Evolutionary conservation across 1,140 invertebrate genomes (phyloP).

Genomic region (Leucophenga varia): DNA sequence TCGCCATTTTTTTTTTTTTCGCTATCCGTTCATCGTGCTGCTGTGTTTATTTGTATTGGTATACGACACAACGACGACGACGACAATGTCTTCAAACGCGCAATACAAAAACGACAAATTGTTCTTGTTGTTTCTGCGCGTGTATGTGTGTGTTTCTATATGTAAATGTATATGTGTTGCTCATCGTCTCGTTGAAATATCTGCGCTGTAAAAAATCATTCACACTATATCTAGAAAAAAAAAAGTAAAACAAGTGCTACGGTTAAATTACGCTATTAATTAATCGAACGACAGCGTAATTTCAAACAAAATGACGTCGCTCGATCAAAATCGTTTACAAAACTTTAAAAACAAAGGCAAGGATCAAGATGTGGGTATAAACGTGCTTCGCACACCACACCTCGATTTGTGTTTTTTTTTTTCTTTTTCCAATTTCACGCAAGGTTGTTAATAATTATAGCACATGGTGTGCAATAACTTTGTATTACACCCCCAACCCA

Average conservation of each 20-base stretch:
- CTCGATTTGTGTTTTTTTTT: conserved; percentile 2
- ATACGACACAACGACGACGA: no score
- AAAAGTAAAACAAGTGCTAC: no score
- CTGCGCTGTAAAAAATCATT: not conserved
- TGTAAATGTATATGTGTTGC: conserved; percentile 18
- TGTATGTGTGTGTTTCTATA: conserved; percentile 8
- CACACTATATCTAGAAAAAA: no score
- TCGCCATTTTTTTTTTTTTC: conserved; percentile 40
- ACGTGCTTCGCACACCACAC: not conserved
- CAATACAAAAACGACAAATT: no score
- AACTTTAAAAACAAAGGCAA: conserved; percentile 97
- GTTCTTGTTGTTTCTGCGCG: conserved; percentile 6
- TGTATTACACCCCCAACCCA: no score
- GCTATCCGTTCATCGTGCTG: no score
- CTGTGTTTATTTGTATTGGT: no score
- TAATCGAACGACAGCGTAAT: not conserved
- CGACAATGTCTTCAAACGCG: no score
- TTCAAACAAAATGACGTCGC: conserved; percentile 35
- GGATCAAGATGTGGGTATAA: conserved; percentile 88
- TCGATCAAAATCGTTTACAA: conserved; percentile 69
- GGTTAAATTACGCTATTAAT: no score
- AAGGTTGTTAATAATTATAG: not conserved
- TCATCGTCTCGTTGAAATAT: conserved; percentile 28
- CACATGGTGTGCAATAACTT: not conserved
- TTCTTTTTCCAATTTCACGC: not conserved